Conservation (phyloP, 2,113 vertebrate species). For the Pterocles orientalis region DNA sequence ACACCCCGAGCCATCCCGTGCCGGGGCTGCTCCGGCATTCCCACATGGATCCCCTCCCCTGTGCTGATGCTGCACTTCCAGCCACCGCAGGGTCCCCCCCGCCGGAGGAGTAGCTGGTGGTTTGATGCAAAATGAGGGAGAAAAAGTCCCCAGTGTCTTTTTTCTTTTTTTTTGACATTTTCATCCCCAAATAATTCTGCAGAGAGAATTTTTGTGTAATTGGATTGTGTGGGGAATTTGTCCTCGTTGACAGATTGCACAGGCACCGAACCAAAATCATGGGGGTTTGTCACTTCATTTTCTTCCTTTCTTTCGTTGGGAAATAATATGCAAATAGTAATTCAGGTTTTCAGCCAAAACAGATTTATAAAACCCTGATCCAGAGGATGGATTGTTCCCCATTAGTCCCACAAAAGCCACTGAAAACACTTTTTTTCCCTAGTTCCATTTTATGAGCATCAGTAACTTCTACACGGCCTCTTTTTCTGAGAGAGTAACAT, state of each 20-base stretch:
- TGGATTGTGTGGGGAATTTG: slow-evolving; percentile 53
- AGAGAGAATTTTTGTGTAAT: slow-evolving; percentile 11
- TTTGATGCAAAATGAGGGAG: not conserved
- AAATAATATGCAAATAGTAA: not conserved
- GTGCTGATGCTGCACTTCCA: not conserved
- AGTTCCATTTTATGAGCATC: not conserved
- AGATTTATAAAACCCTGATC: not conserved
- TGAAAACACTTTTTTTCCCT: not conserved
- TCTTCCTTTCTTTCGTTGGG: not conserved
- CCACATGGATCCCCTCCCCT: accelerated
- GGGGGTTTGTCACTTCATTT: not conserved
- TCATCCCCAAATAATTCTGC: slow-evolving; percentile 8
- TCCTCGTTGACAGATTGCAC: slow-evolving; percentile 40
- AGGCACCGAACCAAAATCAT: slow-evolving; percentile 11
- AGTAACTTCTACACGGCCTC: not conserved
- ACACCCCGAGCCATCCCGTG: accelerated
- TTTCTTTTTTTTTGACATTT: not conserved
- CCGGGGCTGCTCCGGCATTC: not conserved
- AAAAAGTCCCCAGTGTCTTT: not conserved
- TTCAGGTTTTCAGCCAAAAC: not conserved
- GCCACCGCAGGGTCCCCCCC: not conserved
- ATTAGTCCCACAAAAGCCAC: not conserved
- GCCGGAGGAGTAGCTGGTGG: not conserved
- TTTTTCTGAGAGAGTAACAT: not conserved
- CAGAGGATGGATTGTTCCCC: not conserved